A percentile compares a stretch with the other conserved stretches of the same genome.
Evolutionary conservation across 2,797 vertebrate genomes (phyloP).

Genomic region (Propithecus perrieri): DNA sequence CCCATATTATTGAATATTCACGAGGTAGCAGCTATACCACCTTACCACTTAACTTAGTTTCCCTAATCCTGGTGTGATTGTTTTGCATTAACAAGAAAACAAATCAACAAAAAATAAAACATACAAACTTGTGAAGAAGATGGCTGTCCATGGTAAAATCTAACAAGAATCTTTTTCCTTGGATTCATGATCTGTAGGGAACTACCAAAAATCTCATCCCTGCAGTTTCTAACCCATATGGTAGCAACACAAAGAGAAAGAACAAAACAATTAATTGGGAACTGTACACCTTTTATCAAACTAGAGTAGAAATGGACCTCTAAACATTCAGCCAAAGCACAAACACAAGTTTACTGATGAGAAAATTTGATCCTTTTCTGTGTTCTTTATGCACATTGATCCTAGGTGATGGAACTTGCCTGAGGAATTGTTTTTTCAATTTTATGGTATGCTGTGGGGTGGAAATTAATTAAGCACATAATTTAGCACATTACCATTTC

Average conservation of each 20-base stretch:
- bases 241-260: not conserved
- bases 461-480: slow-evolving; percentile 56
- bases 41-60: not conserved
- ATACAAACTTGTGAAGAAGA: not conserved
- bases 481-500: slow-evolving; percentile 59
- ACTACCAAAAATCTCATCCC: not conserved
- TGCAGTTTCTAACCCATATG: not conserved
- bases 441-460: slow-evolving; percentile 40
- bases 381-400: slow-evolving; percentile 18
- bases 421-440: slow-evolving; percentile 53
- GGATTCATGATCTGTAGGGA: not conserved
- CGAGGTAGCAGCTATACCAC: not conserved
- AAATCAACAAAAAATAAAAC: not conserved
- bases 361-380: not conserved
- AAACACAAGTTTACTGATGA: slow-evolving; percentile 2
- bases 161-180: not conserved
- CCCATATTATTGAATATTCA: not conserved
- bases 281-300: not conserved
- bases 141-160: not conserved
- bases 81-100: not conserved
- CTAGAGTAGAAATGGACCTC: not conserved
- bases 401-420: not conserved
- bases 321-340: not conserved
- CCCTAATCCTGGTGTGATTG: not conserved
- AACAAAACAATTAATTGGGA: not conserved